phyloP scores from a whole-genome alignment of 37 sponge, comb jelly and placozoan species.

The Tethya wilhelma region DNA sequence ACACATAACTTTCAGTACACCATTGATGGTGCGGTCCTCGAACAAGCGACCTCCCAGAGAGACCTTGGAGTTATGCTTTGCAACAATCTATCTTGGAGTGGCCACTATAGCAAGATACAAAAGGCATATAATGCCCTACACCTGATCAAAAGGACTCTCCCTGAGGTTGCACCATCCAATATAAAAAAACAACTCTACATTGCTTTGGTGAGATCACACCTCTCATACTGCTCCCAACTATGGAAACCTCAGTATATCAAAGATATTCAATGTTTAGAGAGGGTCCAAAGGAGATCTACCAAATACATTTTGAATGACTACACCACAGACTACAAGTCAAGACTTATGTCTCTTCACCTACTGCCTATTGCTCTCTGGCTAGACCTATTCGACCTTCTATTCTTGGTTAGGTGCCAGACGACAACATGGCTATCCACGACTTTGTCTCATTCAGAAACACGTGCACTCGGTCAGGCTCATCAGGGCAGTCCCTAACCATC shows the following conservation, averaged over 20 bases:
- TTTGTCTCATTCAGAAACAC: neutral
- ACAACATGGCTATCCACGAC: neutral
- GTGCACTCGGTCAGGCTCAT: neutral
- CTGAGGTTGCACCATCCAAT: neutral
- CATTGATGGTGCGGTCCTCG: neutral
- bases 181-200: conserved; percentile 8
- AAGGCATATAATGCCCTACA: neutral
- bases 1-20: neutral
- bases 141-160: neutral
- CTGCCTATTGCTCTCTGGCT: no score
- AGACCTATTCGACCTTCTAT: no score
- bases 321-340: conserved; percentile 1
- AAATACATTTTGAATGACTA: conserved; percentile 12
- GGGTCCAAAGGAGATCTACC: conserved; percentile 11
- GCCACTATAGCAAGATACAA: neutral
- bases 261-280: no score
- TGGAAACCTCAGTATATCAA: no score
- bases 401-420: neutral
- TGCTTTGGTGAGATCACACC: neutral
- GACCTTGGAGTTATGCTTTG: neutral
- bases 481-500: neutral
- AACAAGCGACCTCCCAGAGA: neutral
- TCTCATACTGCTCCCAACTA: no score
- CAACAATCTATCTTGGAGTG: neutral
- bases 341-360: neutral